A percentile compares a stretch with the other conserved stretches of the same genome.
Evolutionary conservation across 2,888 invertebrate species (phyloP).

Genomic region (Mantis religiosa): DNA sequence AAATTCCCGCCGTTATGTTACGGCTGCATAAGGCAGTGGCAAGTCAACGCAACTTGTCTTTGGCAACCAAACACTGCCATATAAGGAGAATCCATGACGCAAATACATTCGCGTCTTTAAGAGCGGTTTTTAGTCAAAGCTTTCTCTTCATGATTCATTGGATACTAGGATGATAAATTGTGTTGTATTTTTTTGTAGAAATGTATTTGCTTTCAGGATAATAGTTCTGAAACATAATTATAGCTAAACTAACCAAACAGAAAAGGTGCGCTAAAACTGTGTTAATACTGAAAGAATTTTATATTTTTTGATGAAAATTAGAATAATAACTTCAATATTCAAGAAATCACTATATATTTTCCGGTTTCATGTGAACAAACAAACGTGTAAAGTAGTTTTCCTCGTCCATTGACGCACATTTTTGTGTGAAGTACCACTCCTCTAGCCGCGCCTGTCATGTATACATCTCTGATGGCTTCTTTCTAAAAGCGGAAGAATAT

Average conservation of each 20-base stretch:
- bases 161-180: background rate
- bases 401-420: background rate
- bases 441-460: background rate
- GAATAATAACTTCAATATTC: background rate
- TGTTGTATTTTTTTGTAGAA: background rate
- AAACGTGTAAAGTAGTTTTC: background rate
- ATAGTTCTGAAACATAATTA: no score
- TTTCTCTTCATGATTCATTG: constrained; percentile 18
- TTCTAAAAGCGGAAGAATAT: background rate
- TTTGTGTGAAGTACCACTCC: background rate
- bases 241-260: no score
- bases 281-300: background rate
- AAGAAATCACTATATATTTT: no score
- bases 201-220: background rate
- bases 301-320: background rate
- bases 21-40: constrained; percentile 22
- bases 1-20: background rate
- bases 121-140: background rate
- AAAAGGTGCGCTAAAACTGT: background rate
- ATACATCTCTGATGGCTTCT: background rate
- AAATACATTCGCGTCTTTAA: constrained; percentile 10
- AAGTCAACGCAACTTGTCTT: constrained; percentile 8
- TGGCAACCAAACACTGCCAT: constrained; percentile 21
- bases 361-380: no score
- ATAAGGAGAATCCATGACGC: constrained; percentile 21